A percentile compares a stretch with the other conserved stretches of the same genome.
These are phyloP conservation scores for Chaetophractus vellerosus DNA, from an alignment of 2,797 vertebrate genomes.

Conservation along the genomic window DNA sequence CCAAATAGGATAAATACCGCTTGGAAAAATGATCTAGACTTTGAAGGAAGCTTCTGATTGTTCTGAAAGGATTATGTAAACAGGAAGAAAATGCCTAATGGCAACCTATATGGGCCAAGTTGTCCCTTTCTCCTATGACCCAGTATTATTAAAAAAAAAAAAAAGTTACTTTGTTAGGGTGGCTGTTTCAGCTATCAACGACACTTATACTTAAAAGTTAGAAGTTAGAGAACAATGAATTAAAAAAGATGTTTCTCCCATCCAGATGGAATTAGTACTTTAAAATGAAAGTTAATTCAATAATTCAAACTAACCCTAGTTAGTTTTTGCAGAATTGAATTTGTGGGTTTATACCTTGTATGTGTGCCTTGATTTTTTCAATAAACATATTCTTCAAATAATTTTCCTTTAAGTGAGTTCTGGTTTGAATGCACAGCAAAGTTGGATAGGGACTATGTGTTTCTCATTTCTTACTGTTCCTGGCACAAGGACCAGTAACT, in stretches of 20 bases:
- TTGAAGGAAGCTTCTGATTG: background rate
- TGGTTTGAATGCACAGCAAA: background rate
- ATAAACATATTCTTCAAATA: background rate
- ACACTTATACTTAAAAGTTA: background rate
- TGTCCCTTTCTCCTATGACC: background rate
- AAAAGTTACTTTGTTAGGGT: background rate
- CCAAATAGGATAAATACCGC: background rate
- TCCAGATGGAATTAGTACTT: background rate
- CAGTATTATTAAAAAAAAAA: background rate
- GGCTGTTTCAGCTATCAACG: background rate
- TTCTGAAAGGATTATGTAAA: background rate
- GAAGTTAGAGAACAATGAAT: background rate
- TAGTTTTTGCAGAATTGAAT: conserved; percentile 1
- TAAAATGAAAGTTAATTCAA: background rate
- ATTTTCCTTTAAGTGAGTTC: background rate
- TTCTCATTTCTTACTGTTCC: background rate
- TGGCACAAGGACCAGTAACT: background rate
- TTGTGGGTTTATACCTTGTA: background rate
- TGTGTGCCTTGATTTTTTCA: background rate
- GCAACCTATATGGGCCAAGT: background rate
- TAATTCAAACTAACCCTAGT: conserved; percentile 30
- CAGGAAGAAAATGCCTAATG: background rate
- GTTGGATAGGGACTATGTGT: background rate
- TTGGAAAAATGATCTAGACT: background rate
- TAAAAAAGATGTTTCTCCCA: background rate